Evolutionary conservation across 2,113 vertebrate genomes (phyloP).

Genomic region (Cyanoliseus patagonus): DNA sequence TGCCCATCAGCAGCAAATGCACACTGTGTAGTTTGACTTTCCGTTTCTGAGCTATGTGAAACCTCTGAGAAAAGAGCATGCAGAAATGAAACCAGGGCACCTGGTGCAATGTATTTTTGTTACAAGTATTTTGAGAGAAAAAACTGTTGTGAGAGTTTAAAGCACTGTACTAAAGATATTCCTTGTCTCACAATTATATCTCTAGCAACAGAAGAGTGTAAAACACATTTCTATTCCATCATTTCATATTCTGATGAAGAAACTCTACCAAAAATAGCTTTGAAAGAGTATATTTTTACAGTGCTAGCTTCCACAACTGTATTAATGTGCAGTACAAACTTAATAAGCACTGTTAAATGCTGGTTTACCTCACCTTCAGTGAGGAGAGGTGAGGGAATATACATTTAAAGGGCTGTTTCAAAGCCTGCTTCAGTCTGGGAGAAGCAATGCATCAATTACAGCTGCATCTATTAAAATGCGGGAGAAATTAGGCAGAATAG

Average conservation of each 20-base stretch:
- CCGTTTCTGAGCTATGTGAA: conserved; percentile 37
- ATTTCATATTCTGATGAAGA: neutral
- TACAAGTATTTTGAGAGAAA: conserved; percentile 17
- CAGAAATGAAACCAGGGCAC: conserved; percentile 61
- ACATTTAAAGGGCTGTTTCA: neutral
- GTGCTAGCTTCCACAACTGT: neutral
- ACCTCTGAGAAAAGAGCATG: conserved; percentile 9
- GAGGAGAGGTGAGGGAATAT: neutral
- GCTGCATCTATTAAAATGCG: neutral
- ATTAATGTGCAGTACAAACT: neutral
- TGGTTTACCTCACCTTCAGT: neutral
- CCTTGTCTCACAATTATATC: neutral
- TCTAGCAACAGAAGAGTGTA: neutral
- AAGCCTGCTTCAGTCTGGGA: neutral
- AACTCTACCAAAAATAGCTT: neutral
- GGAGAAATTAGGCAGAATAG: neutral
- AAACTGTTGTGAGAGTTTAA: conserved; percentile 1
- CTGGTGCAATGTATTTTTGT: conserved; percentile 50
- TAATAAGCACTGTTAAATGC: neutral
- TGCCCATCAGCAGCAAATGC: conserved; percentile 1
- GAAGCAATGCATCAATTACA: neutral
- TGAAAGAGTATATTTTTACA: neutral
- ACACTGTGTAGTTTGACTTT: conserved; percentile 17
- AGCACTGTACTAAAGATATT: neutral
- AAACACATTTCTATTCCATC: neutral